Base-by-base conservation (phyloP, 2,888 invertebrate species). In the Orthosia incerta region DNA sequence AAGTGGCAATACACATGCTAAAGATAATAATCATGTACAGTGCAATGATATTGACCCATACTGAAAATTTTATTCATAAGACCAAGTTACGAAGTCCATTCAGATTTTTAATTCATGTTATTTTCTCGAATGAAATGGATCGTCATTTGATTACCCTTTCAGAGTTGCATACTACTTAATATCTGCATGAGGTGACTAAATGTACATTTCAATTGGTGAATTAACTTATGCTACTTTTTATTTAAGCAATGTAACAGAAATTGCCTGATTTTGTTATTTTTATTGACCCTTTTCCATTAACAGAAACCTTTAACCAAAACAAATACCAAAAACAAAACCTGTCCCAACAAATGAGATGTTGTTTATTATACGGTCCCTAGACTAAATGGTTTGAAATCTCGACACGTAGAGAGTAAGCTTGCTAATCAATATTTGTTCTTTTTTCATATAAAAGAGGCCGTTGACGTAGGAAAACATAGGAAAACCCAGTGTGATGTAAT, bases 21-120 rank as follows among this genome's bases (percentile, higher is more conserved):
- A 45, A 65, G 9, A 3, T 64, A 26, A 4, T 55, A 53, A 56
- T 23, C 26, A 31, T 16, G 15, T 45, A 13, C 26, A n/a, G 31
- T 60, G 31, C 13, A 16, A 20, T 68, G 39, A 12, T 51, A 13
- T 61, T 20, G 11, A 62, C 15, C 23, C 39, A 12, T 20, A 20
- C 20, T 20, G n/a, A 60, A 60, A 15, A 46, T 20, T 65, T 46
- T 15, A 55, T 20, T 48, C 5, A 65, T 2, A 65, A 46, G 26
- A 48, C 16, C 13, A 46, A 26, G n/a, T 13, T 20, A 16, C 16
- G 13, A 18, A 1, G 16, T 48, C 18, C 15, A 20, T 46, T 48
- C 7, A 16, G 26, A 46, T 55, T 55, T 55, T 65, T 65, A 55
- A 65, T 55, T 70, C 45, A 45, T 69, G 18, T 48, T 31, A 65